These are phyloP conservation scores for Lepilemur septentrionalis DNA, from an alignment of 2,797 vertebrate species.

Conservation along the genomic window DNA sequence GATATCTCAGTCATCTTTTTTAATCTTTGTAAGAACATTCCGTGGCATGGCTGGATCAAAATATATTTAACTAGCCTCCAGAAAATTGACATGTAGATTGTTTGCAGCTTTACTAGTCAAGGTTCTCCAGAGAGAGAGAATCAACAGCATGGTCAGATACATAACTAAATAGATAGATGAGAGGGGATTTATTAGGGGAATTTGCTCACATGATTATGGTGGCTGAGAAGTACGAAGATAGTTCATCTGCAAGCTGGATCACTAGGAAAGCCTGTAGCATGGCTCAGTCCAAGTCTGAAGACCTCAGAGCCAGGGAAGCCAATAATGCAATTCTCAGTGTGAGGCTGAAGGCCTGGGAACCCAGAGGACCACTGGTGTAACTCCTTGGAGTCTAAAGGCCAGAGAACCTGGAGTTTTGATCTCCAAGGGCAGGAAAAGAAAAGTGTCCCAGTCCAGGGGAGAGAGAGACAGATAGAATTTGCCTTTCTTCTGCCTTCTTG, in stretches of 20 bases:
- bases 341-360: neutral
- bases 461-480: neutral
- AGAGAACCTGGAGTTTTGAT: neutral
- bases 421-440: neutral
- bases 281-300: neutral
- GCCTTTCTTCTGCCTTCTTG: neutral
- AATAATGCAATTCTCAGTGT: neutral
- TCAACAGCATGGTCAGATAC: neutral
- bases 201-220: neutral
- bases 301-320: neutral
- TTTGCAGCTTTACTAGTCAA: neutral
- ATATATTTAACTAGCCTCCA: neutral
- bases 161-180: neutral
- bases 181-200: neutral
- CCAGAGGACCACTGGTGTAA: neutral
- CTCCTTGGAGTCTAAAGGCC: neutral
- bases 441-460: neutral
- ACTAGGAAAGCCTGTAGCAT: rapidly evolving
- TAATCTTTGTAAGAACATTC: neutral
- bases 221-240: neutral
- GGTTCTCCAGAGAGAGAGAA: neutral
- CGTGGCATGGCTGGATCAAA: neutral
- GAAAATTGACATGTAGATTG: neutral
- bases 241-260: neutral
- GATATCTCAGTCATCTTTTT: neutral